Evolutionary conservation across 1,140 invertebrate species (phyloP).

Genomic region (Nephotettix cincticeps): DNA sequence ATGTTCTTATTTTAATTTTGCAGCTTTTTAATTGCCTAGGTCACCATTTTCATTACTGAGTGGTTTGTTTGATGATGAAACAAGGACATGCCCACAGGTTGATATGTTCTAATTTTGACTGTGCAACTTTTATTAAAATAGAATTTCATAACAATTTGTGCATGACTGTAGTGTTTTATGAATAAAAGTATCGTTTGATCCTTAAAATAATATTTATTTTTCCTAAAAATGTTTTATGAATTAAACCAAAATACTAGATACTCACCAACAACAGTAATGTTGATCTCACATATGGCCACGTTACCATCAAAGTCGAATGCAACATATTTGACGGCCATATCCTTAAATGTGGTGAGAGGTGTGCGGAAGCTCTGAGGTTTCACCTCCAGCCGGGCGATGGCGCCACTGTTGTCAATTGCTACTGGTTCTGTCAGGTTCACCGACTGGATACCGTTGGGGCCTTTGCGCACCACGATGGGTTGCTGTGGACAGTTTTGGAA

Average conservation of each 20-base stretch:
- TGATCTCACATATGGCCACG: constrained; percentile 94
- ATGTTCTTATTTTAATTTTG: too few species aligned
- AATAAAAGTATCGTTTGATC: too few species aligned
- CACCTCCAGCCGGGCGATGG: constrained; percentile 87
- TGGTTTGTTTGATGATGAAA: too few species aligned
- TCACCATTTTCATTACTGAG: too few species aligned
- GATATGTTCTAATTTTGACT: too few species aligned
- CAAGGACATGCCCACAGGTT: too few species aligned
- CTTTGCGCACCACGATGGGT: constrained; percentile 86
- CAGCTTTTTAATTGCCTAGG: too few species aligned
- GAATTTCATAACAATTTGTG: too few species aligned
- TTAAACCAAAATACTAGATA: neutral
- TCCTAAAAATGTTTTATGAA: too few species aligned
- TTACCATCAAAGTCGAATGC: constrained; percentile 97
- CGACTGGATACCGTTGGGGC: constrained; percentile 79
- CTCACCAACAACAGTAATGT: constrained; percentile 83
- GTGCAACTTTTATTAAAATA: too few species aligned
- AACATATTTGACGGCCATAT: constrained; percentile 91
- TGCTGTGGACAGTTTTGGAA: constrained; percentile 95
- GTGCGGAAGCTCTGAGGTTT: constrained; percentile 89
- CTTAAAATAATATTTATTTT: too few species aligned
- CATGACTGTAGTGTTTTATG: too few species aligned
- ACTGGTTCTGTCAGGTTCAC: constrained; percentile 92
- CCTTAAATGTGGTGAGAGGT: constrained; percentile 84
- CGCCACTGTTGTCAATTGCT: constrained; percentile 91